These are phyloP conservation scores for Orthonychiurus folsomi DNA, from an alignment of 2,888 invertebrate species.

Conservation along the genomic window DNA sequence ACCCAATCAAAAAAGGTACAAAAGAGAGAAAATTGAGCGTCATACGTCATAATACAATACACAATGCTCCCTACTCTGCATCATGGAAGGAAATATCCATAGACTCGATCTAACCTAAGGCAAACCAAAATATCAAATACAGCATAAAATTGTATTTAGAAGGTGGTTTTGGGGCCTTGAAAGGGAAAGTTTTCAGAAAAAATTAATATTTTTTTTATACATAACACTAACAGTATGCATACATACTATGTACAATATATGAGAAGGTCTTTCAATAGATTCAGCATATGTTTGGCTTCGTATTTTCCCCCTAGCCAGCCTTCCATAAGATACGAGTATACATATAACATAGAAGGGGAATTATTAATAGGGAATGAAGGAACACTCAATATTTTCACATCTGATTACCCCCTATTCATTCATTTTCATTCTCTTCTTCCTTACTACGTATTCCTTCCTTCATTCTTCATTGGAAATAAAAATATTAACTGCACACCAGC, in stretches of 20 bases:
- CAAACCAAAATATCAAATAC: no score
- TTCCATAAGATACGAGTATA: background rate
- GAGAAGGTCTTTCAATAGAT: background rate
- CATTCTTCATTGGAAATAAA: background rate
- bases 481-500: no score
- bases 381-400: constrained; percentile 36
- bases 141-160: no score
- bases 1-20: no score
- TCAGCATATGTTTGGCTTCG: background rate
- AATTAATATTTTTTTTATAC: constrained; percentile 7
- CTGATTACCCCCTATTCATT: constrained; percentile 36
- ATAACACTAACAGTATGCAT: background rate
- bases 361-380: constrained; percentile 34
- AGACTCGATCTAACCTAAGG: no score
- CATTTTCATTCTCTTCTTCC: constrained; percentile 21
- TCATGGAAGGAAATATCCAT: no score
- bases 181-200: constrained; percentile 35
- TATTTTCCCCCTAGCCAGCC: background rate
- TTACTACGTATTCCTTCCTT: constrained; percentile 11
- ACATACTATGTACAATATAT: no score
- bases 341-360: constrained; percentile 6
- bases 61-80: no score
- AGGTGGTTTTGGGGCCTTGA: no score
- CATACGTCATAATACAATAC: no score
- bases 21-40: no score